phyloP scores from a whole-genome alignment of 1,140 invertebrate species.

The Penaeus vannamei region DNA sequence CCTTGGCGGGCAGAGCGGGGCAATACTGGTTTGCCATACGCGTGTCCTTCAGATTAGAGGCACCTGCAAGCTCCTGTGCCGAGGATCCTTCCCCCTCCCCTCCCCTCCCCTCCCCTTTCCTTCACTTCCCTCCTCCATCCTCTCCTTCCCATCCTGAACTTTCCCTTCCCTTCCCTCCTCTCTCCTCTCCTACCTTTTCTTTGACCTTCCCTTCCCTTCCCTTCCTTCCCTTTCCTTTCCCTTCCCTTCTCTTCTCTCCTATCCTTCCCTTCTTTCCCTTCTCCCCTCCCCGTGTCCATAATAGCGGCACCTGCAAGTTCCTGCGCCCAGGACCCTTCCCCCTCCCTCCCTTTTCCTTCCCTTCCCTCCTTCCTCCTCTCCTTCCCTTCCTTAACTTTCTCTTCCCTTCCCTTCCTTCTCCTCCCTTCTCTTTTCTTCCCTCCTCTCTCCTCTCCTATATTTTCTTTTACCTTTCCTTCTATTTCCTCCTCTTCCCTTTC shows the following conservation, averaged over 20 bases:
- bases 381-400: neutral
- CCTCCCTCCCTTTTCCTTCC: neutral
- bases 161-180: neutral
- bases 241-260: neutral
- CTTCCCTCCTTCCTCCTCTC: neutral
- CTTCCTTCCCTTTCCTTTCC: neutral
- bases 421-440: neutral
- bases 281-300: constrained; percentile 6
- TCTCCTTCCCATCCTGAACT: neutral
- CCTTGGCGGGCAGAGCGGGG: too few species aligned
- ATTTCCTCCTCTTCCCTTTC: neutral
- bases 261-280: neutral
- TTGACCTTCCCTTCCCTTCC: neutral
- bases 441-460: neutral
- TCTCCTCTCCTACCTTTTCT: neutral
- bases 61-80: neutral
- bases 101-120: neutral
- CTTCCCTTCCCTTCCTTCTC: neutral
- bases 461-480: neutral
- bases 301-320: too few species aligned
- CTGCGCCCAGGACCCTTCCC: neutral
- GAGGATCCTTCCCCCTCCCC: neutral
- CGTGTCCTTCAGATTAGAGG: too few species aligned
- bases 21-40: too few species aligned
- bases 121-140: neutral